These are phyloP conservation scores for Hemitrygon akajei DNA, from an alignment of 2,797 vertebrate genomes.

Conservation along the genomic window DNA sequence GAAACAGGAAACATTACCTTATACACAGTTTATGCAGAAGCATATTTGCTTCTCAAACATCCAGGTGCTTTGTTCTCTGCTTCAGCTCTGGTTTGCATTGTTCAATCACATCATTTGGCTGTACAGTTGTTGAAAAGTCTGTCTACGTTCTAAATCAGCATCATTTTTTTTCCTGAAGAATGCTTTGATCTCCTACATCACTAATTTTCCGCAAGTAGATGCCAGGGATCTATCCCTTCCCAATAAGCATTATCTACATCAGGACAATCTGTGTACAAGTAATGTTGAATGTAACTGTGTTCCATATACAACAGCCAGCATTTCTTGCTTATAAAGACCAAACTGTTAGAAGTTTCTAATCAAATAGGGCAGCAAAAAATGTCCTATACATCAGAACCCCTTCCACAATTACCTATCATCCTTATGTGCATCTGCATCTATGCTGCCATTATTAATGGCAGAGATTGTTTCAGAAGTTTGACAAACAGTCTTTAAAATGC, in stretches of 20 bases:
- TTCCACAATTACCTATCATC: too few relatives aligned
- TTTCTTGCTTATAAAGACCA: too few relatives aligned
- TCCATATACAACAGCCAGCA: too few relatives aligned
- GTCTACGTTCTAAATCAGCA: neutral
- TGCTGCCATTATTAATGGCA: too few relatives aligned
- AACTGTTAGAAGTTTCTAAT: too few relatives aligned
- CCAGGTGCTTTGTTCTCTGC: neutral
- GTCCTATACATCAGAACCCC: too few relatives aligned
- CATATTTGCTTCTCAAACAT: neutral
- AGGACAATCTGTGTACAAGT: too few relatives aligned
- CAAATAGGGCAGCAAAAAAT: too few relatives aligned
- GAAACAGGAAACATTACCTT: neutral
- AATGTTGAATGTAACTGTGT: too few relatives aligned
- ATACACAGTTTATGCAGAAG: neutral
- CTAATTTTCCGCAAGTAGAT: neutral
- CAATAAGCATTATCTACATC: neutral
- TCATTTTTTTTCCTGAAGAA: neutral
- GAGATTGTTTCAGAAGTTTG: too few relatives aligned
- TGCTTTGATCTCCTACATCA: neutral
- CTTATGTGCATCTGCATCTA: too few relatives aligned
- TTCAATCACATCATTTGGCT: neutral
- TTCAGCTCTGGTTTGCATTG: neutral
- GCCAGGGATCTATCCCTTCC: neutral
- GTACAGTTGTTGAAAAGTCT: neutral
- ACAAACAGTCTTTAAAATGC: too few relatives aligned